phyloP scores from a whole-genome alignment of 2,113 vertebrate genomes.

The Dipodomys stephensi region DNA sequence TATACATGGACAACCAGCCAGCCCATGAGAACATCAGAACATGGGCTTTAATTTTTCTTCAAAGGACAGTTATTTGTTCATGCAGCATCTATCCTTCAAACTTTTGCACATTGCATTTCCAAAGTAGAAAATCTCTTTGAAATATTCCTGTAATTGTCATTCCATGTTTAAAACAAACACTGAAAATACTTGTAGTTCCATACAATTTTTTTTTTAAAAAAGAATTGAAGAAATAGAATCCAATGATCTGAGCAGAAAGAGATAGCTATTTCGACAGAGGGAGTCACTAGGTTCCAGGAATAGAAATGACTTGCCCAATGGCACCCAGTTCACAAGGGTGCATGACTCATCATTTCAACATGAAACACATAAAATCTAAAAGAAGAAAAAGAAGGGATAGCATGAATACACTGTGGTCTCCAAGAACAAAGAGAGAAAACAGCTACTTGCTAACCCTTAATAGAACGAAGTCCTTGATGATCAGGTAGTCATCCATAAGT shows the following conservation, averaged over 20 bases:
- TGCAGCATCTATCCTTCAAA: constrained; percentile 39
- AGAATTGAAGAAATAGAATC: constrained; percentile 34
- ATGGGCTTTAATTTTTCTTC: neutral
- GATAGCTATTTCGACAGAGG: neutral
- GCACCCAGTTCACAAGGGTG: neutral
- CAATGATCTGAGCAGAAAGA: neutral
- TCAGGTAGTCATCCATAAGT: neutral
- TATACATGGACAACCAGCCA: neutral
- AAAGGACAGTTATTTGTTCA: constrained; percentile 25
- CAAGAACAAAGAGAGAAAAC: neutral
- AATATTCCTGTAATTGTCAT: constrained; percentile 7
- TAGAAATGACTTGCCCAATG: neutral
- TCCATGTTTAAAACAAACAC: constrained; percentile 43
- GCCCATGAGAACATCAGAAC: neutral
- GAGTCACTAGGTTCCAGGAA: neutral
- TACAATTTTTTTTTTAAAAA: neutral
- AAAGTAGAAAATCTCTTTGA: constrained; percentile 51
- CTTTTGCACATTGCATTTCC: constrained; percentile 28
- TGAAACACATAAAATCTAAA: neutral
- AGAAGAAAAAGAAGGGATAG: neutral
- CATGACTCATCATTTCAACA: neutral
- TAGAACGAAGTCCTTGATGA: neutral
- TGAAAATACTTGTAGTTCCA: neutral
- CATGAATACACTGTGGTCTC: neutral
- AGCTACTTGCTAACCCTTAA: neutral